phyloP scores from a whole-genome alignment of 2,113 vertebrate species.

The Elgaria multicarinata region DNA sequence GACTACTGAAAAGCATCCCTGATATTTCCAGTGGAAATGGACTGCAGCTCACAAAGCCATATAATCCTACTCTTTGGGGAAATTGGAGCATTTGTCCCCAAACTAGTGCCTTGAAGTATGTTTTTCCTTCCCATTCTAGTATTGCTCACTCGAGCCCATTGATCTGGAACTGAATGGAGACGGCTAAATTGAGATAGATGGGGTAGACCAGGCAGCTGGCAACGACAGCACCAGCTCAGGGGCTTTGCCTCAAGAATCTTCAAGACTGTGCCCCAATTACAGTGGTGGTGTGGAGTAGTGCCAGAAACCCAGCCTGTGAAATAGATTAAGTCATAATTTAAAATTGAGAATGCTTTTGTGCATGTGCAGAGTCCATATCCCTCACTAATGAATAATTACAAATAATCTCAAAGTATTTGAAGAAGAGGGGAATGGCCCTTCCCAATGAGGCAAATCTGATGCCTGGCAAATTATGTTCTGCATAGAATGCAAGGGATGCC shows the following conservation, averaged over 20 bases:
- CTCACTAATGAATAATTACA: neutral
- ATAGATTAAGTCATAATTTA: neutral
- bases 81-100: neutral
- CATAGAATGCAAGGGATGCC: neutral
- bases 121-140: neutral
- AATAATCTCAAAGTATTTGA: neutral
- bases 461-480: neutral
- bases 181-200: neutral
- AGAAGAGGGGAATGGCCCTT: too few relatives aligned
- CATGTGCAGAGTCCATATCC: too few relatives aligned
- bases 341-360: neutral
- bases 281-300: neutral
- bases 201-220: neutral
- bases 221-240: neutral
- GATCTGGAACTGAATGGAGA: neutral
- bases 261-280: neutral
- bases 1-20: neutral
- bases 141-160: neutral
- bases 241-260: neutral
- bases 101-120: neutral
- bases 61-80: neutral
- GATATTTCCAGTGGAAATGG: neutral
- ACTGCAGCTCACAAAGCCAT: neutral
- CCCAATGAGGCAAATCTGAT: neutral
- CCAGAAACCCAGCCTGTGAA: neutral